Percentiles rank a stretch among this genome's conserved stretches.
phyloP scores from a whole-genome alignment of 2,888 invertebrate species.

The Polietes domitor region DNA sequence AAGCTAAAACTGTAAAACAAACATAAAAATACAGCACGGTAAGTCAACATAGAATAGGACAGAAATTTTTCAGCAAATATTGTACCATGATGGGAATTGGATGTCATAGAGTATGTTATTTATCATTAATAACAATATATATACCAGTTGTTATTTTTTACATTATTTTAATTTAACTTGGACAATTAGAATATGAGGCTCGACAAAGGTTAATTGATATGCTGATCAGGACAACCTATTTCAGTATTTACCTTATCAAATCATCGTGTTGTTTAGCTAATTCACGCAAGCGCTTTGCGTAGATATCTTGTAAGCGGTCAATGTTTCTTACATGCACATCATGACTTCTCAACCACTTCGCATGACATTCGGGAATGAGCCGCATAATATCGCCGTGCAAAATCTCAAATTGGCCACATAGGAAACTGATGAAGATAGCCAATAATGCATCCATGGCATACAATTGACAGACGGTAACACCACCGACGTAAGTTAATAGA shows the following conservation, averaged over 20 bases:
- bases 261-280: conserved; percentile 42
- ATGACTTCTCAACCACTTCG: conserved; percentile 44
- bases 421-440: conserved; percentile 42
- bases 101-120: no score
- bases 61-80: no score
- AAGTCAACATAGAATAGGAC: no score
- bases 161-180: no score
- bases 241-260: conserved; percentile 49
- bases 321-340: background rate
- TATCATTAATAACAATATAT: background rate
- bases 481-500: background rate
- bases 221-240: conserved; percentile 7
- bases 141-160: background rate
- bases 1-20: conserved; percentile 29
- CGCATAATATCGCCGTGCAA: conserved; percentile 39
- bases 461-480: conserved; percentile 22
- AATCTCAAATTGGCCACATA: conserved; percentile 53
- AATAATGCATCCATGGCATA: conserved; percentile 50
- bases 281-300: conserved; percentile 44
- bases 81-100: no score
- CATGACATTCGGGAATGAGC: conserved; percentile 55
- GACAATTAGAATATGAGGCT: no score
- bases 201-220: background rate
- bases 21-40: no score
- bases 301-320: conserved; percentile 47